Percentiles rank a stretch among this genome's conserved stretches.
Evolutionary conservation across 2,797 vertebrate genomes (phyloP).

Genomic region (Decapterus maruadsi): DNA sequence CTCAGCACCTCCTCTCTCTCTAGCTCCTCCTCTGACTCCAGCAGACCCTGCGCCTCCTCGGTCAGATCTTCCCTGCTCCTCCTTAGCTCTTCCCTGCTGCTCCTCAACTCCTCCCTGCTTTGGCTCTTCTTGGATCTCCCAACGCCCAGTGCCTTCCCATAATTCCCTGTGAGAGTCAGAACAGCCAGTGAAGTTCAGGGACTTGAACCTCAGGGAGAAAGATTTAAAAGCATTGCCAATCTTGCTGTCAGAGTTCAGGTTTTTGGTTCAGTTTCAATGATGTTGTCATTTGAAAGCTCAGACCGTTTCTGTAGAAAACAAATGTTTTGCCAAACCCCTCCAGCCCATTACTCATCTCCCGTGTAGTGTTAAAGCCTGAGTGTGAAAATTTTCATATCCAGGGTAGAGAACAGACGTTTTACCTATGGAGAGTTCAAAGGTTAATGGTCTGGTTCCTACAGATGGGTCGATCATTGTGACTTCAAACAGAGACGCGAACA

Average conservation of each 20-base stretch:
- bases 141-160: constrained; percentile 87
- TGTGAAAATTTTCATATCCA: not conserved
- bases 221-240: too few relatives aligned
- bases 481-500: constrained; percentile 94
- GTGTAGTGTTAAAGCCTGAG: too few relatives aligned
- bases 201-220: not conserved
- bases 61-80: constrained; percentile 68
- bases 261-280: too few relatives aligned
- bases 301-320: too few relatives aligned
- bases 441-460: constrained; percentile 86
- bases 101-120: constrained; percentile 68
- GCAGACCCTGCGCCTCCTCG: constrained; percentile 77
- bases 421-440: constrained; percentile 95
- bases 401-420: constrained; percentile 3
- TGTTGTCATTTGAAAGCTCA: too few relatives aligned
- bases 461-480: constrained; percentile 93
- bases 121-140: constrained; percentile 78
- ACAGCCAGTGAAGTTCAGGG: not conserved
- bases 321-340: too few relatives aligned
- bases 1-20: constrained; percentile 76
- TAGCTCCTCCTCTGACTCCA: constrained; percentile 80
- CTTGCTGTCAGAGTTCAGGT: too few relatives aligned
- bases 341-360: too few relatives aligned
- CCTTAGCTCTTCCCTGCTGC: constrained; percentile 80
- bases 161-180: constrained; percentile 85